Evolutionary conservation across 2,113 vertebrate genomes (phyloP), one percentile per base, ranked within the genome.

Genomic region (Myotis yumanensis): DNA sequence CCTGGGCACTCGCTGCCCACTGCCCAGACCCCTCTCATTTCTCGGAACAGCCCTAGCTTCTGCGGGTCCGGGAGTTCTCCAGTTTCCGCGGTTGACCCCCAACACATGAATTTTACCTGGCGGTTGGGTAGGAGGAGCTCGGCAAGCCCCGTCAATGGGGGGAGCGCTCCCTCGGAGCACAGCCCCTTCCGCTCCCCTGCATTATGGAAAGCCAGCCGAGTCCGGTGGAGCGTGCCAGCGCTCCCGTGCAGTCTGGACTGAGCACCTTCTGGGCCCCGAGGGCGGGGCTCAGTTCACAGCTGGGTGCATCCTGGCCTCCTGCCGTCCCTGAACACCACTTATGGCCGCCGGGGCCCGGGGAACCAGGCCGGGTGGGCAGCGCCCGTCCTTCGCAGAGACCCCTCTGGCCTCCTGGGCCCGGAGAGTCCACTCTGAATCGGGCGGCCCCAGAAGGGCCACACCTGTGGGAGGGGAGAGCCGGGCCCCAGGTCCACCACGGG

Each of bases 201-300:
- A 5, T 57, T 46, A 28, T 10, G 66, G 62, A 79, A 75, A 84
- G 51, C 10, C 54, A 4, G 86, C 2, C 11, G 82, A 51, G 12
- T 25, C 28, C 0, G 11, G 40, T 9, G 18, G 16, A 46, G 81
- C 16, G 2, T 20, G 23, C 40, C 57, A 4, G 16, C 5, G 11
- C 3, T 0, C 46, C 11, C 20, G 16, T 17, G 5, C 32, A 76
- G 14, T 32, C 52, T 30, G 3, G 15, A 20, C 11, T n/a, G 3
- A 35, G 81, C 16, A 17, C 22, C 1, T 18, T 23, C 17, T 23
- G n/a, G 17, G 17, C 2, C 40, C 9, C 28, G 12, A 52, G 9
- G 35, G 9, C 48, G 0, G 2, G 8, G 52, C 25, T 43, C 20
- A 0, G 18, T 66, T n/a, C 9, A 1, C 16, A 7, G 12, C 10